Percentiles rank a stretch among this genome's conserved stretches.
phyloP scores from a whole-genome alignment of 2,888 invertebrate genomes.

The Phaonia tiefii region DNA sequence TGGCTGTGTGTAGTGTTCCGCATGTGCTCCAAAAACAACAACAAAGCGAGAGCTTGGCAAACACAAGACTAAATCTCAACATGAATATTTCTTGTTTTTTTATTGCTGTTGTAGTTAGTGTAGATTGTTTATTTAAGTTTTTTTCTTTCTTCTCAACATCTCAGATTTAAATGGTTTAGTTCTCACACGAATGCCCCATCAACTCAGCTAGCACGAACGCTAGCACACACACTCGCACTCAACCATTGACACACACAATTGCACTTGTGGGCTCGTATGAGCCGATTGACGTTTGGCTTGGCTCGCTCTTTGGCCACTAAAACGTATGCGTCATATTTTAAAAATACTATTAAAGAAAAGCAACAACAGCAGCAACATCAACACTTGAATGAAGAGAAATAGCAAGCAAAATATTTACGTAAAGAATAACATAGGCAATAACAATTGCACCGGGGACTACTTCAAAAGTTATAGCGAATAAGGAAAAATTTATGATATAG shows the following conservation, averaged over 20 bases:
- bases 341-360: slow-evolving; percentile 71
- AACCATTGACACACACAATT: not conserved
- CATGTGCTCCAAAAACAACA: slow-evolving; percentile 44
- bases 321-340: slow-evolving; percentile 78
- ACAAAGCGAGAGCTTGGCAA: slow-evolving; percentile 13
- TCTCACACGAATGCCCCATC: not conserved
- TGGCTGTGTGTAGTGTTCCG: slow-evolving; percentile 20
- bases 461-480: not conserved
- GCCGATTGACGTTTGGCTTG: not conserved
- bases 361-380: slow-evolving; percentile 17
- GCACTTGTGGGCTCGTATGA: not conserved
- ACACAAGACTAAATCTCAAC: not conserved
- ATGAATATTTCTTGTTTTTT: not conserved
- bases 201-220: not conserved
- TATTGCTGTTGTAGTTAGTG: not conserved
- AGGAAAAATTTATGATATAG: too few relatives aligned
- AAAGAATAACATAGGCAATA: slow-evolving; percentile 22
- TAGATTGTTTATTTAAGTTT: not conserved
- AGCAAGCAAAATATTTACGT: slow-evolving; percentile 41
- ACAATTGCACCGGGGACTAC: not conserved
- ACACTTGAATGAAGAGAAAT: slow-evolving; percentile 11
- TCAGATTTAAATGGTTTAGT: not conserved
- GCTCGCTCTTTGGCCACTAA: slow-evolving; percentile 31
- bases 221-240: not conserved
- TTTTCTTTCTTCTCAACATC: slow-evolving; percentile 2